Evolutionary conservation across 2,113 vertebrate genomes (phyloP), one percentile per base, ranked within the genome.

Genomic region (Paradoxurus hermaphroditus): DNA sequence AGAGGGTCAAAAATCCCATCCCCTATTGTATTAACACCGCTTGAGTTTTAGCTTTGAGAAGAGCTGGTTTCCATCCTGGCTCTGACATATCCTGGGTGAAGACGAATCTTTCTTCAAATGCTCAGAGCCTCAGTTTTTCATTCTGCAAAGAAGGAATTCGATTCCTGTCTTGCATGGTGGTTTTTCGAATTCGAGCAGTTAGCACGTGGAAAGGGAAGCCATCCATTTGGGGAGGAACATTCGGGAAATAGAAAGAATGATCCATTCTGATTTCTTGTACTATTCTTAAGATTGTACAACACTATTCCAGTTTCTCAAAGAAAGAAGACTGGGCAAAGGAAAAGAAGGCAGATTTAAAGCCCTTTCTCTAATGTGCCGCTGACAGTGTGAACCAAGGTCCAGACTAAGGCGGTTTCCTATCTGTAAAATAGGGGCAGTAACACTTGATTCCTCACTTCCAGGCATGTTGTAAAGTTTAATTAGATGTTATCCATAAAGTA

Each of bases 391-490:
- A 49, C 73, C 19, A 31, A 86, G 59, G 65, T 39, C 73, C 68
- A 70, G 78, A 90, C 36, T 23, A 70, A 87, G 1, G 23, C 11
- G 1, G 65, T 79, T 86, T 93, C 34, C 65, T 86, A 29, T 65
- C 86, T 92, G 49, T 86, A 65, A 90, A 90, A 84, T 16, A 44
- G 53, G 56, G 67, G 7, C n/a, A 67, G 23, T 81, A 83, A 82
- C 44, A 56, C 68, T 84, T 77, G 91, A 90, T 94, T 96, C 84
- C 75, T 97, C 83, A 67, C 34, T 97, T 94, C 56, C 75, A 94
- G 93, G 39, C 82, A 93, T 14, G 75, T 44, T 84, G 77, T 82
- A 94, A 96, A 96, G 85, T 90, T 95, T 97, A 94, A 96, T 97
- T 96, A 91, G 93, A 86, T 86, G 67, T 87, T 87, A 93, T 81